phyloP scores from a whole-genome alignment of 1,140 invertebrate species.

The Caenorhabditis remanei region DNA sequence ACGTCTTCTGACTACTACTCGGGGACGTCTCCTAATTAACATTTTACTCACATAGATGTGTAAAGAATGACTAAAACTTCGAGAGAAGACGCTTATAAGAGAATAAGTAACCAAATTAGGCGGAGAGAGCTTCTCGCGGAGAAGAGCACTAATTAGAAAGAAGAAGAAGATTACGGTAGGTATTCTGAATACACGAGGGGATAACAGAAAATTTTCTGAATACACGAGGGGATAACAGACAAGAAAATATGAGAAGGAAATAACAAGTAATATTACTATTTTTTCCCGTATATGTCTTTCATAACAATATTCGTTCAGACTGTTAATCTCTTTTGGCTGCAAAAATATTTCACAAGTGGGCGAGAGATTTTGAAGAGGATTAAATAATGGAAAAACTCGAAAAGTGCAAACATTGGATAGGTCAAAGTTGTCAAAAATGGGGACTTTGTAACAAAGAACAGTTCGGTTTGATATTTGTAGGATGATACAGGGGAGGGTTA shows the following conservation, averaged over 20 bases:
- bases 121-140: neutral
- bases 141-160: constrained; percentile 30
- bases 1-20: constrained; percentile 3
- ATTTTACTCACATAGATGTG: constrained; percentile 46
- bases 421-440: too few relatives aligned
- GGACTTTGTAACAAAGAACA: too few relatives aligned
- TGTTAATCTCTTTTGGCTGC: too few relatives aligned
- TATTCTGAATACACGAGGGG: neutral
- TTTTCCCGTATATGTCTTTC: neutral
- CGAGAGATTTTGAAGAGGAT: too few relatives aligned
- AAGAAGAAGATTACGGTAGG: constrained; percentile 17
- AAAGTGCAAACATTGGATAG: too few relatives aligned
- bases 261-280: neutral
- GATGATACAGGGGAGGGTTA: too few relatives aligned
- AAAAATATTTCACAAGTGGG: too few relatives aligned
- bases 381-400: too few relatives aligned
- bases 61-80: constrained; percentile 51
- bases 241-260: neutral
- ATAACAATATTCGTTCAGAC: neutral
- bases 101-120: constrained; percentile 51
- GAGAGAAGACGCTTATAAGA: constrained; percentile 35
- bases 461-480: too few relatives aligned
- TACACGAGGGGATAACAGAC: neutral
- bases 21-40: constrained; percentile 27
- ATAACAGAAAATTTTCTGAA: neutral